Base-by-base conservation (phyloP, 2,888 invertebrate species). In the Eledone cirrhosa region DNA sequence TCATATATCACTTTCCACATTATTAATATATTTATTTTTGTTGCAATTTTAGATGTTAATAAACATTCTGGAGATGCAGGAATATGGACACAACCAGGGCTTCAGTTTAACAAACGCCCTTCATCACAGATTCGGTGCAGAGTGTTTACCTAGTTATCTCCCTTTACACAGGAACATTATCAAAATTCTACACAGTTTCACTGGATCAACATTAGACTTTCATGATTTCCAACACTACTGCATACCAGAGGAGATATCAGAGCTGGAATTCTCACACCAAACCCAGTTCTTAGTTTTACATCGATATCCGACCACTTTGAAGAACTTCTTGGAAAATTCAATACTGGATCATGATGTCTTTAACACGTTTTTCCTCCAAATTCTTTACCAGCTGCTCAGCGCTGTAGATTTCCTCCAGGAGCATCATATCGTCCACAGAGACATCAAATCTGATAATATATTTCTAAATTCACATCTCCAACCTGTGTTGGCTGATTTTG, bases 361-460 rank as follows among this genome's bases (percentile, higher is more conserved):
- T 27, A 48, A 81, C 29, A 77, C 48, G 19, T 86, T 85, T 80
- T 72, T 84, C 11, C 48, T 82, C 8, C 81, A 82, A 16, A 41
- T 82, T 16, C 48, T 86, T 16, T 86, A 85, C 77, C 85, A 86
- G 80, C 78, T 86, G 2, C 48, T 85, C 1, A 82, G 83, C 29
- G 83, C 83, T 4, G 63, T 86, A 22, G 80, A 81, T 65, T 78
- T 81, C 65, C 77, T 86, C 16, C 81, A 80, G 33, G 76, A 81
- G n/a, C 75, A 80, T 27, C 80, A 82, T 33, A 79, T 84, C 19
- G 82, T 81, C 11, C 84, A 85, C 77, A 69, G 84, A n/a, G 83
- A 84, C 79, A 84, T 86, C 33, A 84, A 82, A 48, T 81, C 83
- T 13, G 84, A 84, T n/a, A 84, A 82, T 78, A 79, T 86, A n/a